phyloP scores from a whole-genome alignment of 2,113 vertebrate genomes.

The Platysternon megacephalum region DNA sequence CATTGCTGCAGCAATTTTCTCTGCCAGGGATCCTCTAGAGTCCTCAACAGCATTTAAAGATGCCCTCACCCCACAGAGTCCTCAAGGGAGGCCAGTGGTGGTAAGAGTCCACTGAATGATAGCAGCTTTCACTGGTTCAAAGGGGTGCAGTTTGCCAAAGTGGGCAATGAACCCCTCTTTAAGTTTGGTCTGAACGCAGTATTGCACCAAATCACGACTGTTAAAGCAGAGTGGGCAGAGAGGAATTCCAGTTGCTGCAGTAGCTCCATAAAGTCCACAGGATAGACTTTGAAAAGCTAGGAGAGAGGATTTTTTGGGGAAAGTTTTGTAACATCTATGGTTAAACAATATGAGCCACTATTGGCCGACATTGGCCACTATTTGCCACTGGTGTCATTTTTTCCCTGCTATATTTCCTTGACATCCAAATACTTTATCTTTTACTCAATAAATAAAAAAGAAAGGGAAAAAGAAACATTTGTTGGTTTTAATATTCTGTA shows the following conservation, averaged over 20 bases:
- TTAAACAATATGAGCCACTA: conserved; percentile 13
- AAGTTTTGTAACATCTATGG: neutral
- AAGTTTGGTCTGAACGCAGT: neutral
- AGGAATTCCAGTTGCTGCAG: conserved; percentile 7
- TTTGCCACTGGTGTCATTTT: conserved; percentile 65
- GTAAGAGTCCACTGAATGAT: neutral
- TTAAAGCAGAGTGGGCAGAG: neutral
- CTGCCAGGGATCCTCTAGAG: neutral
- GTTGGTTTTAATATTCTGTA: conserved; percentile 61
- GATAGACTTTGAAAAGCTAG: neutral
- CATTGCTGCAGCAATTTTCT: neutral
- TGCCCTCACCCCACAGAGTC: neutral
- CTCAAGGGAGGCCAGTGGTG: neutral
- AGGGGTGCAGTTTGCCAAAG: neutral
- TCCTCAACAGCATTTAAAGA: neutral
- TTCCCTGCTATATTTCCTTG: conserved; percentile 44
- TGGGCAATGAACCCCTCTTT: neutral
- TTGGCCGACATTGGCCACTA: conserved; percentile 3
- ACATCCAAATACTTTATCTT: conserved; percentile 70
- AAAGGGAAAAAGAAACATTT: conserved; percentile 50
- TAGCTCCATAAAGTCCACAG: neutral
- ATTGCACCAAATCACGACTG: neutral
- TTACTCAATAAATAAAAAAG: conserved; percentile 58
- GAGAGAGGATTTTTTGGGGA: neutral
- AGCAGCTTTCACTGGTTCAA: neutral